These are phyloP conservation scores for Drosophila demipolita DNA, from an alignment of 2,888 invertebrate species.

Conservation along the genomic window DNA sequence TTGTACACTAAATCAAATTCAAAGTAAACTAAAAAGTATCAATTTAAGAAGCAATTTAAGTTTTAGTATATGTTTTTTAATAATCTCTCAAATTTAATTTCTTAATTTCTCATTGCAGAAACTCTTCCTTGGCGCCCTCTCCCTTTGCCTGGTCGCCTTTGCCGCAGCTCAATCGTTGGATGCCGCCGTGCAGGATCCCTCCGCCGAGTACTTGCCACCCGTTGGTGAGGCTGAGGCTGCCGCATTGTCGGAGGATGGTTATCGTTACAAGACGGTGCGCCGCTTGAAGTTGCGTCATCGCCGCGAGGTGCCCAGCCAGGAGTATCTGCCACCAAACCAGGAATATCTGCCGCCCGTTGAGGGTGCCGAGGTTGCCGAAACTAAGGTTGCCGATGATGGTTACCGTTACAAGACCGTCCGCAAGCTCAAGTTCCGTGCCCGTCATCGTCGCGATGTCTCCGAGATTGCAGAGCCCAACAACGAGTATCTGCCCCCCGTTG, in stretches of 20 bases:
- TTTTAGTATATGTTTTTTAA: neutral
- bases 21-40: neutral
- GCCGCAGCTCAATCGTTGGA: conserved; percentile 61
- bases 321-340: conserved; percentile 79
- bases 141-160: conserved; percentile 72
- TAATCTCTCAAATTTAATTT: neutral
- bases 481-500: conserved; percentile 76
- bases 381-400: conserved; percentile 81
- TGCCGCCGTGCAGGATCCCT: conserved; percentile 65
- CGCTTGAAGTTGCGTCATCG: conserved; percentile 75
- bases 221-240: conserved; percentile 64
- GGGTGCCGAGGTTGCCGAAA: conserved; percentile 62
- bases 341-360: conserved; percentile 81
- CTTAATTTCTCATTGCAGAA: conserved; percentile 60
- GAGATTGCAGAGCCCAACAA: conserved; percentile 73
- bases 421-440: conserved; percentile 79
- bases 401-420: conserved; percentile 84
- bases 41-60: neutral
- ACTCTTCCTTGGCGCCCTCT: conserved; percentile 69
- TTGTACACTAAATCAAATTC: neutral
- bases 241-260: conserved; percentile 74
- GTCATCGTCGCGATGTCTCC: conserved; percentile 83
- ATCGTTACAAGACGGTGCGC: conserved; percentile 79
- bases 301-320: conserved; percentile 76
- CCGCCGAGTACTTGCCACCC: conserved; percentile 77